Evolutionary conservation across 64 coral and sea anemone genomes (phyloP), one percentile per base, ranked within the genome.

Genomic region (Montipora efflorescens): DNA sequence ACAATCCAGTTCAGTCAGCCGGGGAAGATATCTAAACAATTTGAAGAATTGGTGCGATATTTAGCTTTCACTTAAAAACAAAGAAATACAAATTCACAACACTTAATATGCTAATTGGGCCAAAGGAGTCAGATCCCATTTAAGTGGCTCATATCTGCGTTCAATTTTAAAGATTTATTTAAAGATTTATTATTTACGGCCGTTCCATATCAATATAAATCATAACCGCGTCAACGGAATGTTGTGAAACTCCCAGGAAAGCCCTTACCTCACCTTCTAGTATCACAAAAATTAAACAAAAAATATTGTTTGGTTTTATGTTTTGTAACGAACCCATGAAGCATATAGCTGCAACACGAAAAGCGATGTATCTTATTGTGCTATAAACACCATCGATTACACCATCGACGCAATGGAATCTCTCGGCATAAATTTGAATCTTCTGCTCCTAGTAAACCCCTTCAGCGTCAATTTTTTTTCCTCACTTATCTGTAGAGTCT

Each of bases 1-100:
- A 14, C 12, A 67, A 67, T 67, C 16, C 12, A 18, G 16, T 67
- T 9, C 62, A 67, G 62, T 67, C 4, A 67, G 62, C 11, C 10
- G 10, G 62, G 10, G 16, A 67, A 84, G 7, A 68, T 9, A 84
- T 84, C 36, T 15, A 15, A 84, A 47, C 59, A 67, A 84, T 84
- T 67, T n/a, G 28, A 84, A 84, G 25, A 84, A 84, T 84, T 67
- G 66, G 28, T n/a, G n/a, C 28, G 81, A 19, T 36, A 44, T 76
- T 46, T 14, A 1, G 6, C 36, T 8, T 67, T 4, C 13, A 18
- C 36, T 47, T 47, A 36, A 84, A 1, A 67, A 47, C 36, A 84
- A 68, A 47, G 61, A 47, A 67, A 18, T 46, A 47, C 44, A 84
- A 48, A 15, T 8, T 47, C 5, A 58, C 8, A 16, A 84, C 22